Conservation (phyloP, 2,797 vertebrate species). For the Mastacembelus armatus region DNA sequence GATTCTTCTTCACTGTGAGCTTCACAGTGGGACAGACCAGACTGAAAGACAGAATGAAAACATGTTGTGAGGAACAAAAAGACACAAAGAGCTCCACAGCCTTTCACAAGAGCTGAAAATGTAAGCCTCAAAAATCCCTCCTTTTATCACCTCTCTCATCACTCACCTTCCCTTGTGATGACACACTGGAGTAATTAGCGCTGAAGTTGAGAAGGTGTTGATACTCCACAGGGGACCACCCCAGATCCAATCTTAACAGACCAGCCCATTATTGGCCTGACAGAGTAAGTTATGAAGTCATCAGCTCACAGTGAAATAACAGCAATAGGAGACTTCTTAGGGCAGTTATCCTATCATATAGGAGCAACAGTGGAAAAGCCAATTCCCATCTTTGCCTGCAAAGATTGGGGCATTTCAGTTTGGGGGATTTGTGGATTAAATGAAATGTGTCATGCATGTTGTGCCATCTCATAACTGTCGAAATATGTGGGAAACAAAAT, state of each 20-base stretch:
- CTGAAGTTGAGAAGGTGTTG: slow-evolving; percentile 64
- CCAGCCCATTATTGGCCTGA: slow-evolving; percentile 35
- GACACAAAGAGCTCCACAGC: slow-evolving; percentile 34
- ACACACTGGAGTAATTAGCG: slow-evolving; percentile 61
- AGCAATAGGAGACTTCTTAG: slow-evolving; percentile 55
- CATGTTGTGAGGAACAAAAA: slow-evolving; percentile 6
- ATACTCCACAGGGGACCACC: slow-evolving; percentile 55
- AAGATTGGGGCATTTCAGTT: slow-evolving; percentile 57
- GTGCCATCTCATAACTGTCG: slow-evolving; percentile 60
- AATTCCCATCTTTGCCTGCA: slow-evolving; percentile 60
- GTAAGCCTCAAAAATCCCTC: slow-evolving; percentile 30
- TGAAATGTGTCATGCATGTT: slow-evolving; percentile 59
- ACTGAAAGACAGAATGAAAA: slow-evolving; percentile 2
- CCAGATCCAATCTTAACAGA: slow-evolving; percentile 57
- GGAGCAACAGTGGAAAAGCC: slow-evolving; percentile 61
- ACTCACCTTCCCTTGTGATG: slow-evolving; percentile 49
- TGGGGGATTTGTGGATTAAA: slow-evolving; percentile 69
- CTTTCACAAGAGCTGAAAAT: no score
- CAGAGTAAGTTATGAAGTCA: slow-evolving; percentile 34
- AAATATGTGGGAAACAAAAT: slow-evolving; percentile 10
- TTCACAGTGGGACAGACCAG: background rate
- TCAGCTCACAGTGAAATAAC: slow-evolving; percentile 50
- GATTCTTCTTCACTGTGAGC: slow-evolving; percentile 11
- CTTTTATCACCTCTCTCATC: slow-evolving; percentile 36
- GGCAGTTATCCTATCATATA: slow-evolving; percentile 57